Conservation (phyloP, 2,797 vertebrate genomes). For the Distichodus sexfasciatus region DNA sequence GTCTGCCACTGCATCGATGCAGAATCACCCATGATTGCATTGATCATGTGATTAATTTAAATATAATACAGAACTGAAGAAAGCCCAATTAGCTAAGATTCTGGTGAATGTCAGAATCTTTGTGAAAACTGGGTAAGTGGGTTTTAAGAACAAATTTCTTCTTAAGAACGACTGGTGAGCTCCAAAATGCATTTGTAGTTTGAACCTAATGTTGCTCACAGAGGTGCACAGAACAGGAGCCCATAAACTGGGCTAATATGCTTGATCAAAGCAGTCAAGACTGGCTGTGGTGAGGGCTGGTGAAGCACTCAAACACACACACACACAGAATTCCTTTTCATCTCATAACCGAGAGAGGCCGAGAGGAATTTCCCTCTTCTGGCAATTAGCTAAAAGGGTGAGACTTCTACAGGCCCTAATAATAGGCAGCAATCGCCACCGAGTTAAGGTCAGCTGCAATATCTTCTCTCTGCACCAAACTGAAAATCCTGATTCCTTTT, state of each 20-base stretch:
- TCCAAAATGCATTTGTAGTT: not conserved
- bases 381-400: constrained; percentile 14
- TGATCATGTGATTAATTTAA: no score
- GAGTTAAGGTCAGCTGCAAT: not conserved
- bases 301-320: constrained; percentile 8
- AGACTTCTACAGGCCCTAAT: not conserved
- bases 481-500: no score
- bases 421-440: not conserved
- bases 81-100: no score
- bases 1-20: no score
- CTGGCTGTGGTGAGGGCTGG: not conserved
- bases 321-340: constrained; percentile 64
- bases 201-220: constrained; percentile 16
- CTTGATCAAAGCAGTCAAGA: constrained; percentile 24
- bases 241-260: not conserved
- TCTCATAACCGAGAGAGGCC: constrained; percentile 54
- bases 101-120: no score
- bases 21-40: no score
- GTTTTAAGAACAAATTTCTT: no score
- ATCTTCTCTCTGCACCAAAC: not conserved
- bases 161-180: not conserved
- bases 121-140: no score
- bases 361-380: constrained; percentile 57
- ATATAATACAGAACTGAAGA: no score
- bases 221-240: constrained; percentile 8